A percentile compares a stretch with the other conserved stretches of the same genome.
Conservation (phyloP, 1,140 invertebrate species). For the Heliconius melpomene region DNA sequence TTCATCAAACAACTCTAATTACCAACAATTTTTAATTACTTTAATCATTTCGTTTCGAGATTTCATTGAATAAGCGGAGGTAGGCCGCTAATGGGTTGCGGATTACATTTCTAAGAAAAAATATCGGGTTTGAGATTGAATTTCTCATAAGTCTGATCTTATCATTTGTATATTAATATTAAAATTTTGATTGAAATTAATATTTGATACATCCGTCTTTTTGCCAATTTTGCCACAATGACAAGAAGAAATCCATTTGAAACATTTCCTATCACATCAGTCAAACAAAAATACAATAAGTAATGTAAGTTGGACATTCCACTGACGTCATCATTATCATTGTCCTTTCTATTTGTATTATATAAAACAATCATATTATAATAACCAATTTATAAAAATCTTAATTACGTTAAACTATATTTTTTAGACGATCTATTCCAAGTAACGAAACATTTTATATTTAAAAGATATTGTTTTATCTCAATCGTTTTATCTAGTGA, state of each 20-base stretch:
- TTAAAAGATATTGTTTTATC: constrained; percentile 9
- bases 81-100: background rate
- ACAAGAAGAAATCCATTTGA: too few relatives aligned
- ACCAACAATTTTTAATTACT: constrained; percentile 11
- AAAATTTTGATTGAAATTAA: background rate
- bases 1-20: background rate
- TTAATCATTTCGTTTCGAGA: constrained; percentile 1
- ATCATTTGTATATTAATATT: background rate
- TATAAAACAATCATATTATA: too few relatives aligned
- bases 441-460: background rate
- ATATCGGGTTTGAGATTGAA: constrained; percentile 1
- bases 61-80: constrained; percentile 10
- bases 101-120: background rate
- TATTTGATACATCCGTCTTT: background rate
- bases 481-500: constrained; percentile 7
- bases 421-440: background rate
- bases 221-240: background rate
- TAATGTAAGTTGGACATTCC: too few relatives aligned
- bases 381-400: background rate
- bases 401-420: background rate
- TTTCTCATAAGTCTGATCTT: background rate
- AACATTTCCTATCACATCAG: too few relatives aligned
- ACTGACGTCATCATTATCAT: too few relatives aligned
- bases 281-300: too few relatives aligned
- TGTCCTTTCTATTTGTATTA: too few relatives aligned